Percentiles rank a stretch among this genome's conserved stretches.
phyloP scores from a whole-genome alignment of 2,888 invertebrate species.

The Anticlea derivata region DNA sequence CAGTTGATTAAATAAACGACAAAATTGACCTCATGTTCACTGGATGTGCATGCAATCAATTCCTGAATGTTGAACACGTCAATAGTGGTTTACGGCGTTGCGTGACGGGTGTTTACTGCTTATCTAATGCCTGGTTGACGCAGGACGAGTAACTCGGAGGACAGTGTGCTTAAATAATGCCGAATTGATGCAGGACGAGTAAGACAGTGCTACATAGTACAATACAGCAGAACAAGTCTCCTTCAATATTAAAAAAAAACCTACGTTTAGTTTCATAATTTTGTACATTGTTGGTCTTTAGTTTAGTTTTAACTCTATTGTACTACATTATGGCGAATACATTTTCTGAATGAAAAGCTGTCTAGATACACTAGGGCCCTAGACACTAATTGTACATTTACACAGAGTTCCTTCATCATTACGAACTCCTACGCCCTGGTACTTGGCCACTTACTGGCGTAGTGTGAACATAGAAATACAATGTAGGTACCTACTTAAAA shows the following conservation, averaged over 20 bases:
- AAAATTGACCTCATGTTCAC: slow-evolving; percentile 40
- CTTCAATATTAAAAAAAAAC: too few species aligned
- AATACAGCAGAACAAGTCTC: too few species aligned
- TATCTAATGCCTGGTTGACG: slow-evolving; percentile 34
- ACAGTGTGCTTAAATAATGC: slow-evolving; percentile 1
- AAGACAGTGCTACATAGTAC: too few species aligned
- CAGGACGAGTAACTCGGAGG: background rate
- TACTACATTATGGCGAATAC: too few species aligned
- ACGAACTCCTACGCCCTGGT: background rate
- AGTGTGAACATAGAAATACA: slow-evolving; percentile 4
- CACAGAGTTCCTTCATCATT: background rate
- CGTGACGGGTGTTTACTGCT: slow-evolving; percentile 44
- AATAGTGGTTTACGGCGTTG: slow-evolving; percentile 37
- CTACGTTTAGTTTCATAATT: too few species aligned
- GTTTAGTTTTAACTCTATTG: too few species aligned
- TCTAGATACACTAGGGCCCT: too few species aligned
- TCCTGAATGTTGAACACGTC: slow-evolving; percentile 43
- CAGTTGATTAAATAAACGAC: slow-evolving; percentile 11
- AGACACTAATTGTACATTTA: too few species aligned
- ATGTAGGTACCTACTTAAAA: slow-evolving; percentile 2
- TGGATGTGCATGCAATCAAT: slow-evolving; percentile 39
- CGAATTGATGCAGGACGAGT: too few species aligned
- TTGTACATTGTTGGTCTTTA: too few species aligned
- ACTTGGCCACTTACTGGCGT: background rate
- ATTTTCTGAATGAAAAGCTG: too few species aligned